Conservation (phyloP, 1,140 invertebrate species). For the Olivierus martensii region DNA sequence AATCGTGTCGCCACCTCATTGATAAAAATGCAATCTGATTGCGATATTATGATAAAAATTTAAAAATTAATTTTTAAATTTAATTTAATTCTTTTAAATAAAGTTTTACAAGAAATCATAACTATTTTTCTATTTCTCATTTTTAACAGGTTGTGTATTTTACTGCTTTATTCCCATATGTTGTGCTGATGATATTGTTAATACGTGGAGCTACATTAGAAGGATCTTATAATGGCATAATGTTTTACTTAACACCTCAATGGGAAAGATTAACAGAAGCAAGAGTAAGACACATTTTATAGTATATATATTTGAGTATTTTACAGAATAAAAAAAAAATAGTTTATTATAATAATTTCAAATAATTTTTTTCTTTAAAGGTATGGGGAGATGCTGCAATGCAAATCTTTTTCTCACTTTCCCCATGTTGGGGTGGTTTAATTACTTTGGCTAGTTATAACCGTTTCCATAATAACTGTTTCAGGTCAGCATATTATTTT, state of each 20-base stretch:
- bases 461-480: constrained; percentile 43
- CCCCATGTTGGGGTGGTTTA: constrained; percentile 40
- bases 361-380: constrained; percentile 24
- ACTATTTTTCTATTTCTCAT: no score
- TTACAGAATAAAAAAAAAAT: neutral
- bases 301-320: neutral
- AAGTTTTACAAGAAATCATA: no score
- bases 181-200: constrained; percentile 89
- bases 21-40: no score
- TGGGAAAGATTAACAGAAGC: constrained; percentile 50
- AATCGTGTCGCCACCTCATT: no score
- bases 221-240: constrained; percentile 69
- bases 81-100: no score
- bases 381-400: constrained; percentile 41
- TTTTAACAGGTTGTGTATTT: constrained; percentile 70
- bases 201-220: constrained; percentile 74
- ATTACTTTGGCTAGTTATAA: constrained; percentile 44
- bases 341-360: neutral
- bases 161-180: constrained; percentile 88
- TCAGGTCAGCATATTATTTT: constrained; percentile 28
- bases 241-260: constrained; percentile 69
- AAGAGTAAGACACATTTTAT: constrained; percentile 12
- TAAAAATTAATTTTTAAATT: no score
- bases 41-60: no score
- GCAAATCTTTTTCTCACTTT: constrained; percentile 41